These are phyloP conservation scores for Alfaro cultratus DNA, from an alignment of 2,797 vertebrate genomes.

Conservation along the genomic window DNA sequence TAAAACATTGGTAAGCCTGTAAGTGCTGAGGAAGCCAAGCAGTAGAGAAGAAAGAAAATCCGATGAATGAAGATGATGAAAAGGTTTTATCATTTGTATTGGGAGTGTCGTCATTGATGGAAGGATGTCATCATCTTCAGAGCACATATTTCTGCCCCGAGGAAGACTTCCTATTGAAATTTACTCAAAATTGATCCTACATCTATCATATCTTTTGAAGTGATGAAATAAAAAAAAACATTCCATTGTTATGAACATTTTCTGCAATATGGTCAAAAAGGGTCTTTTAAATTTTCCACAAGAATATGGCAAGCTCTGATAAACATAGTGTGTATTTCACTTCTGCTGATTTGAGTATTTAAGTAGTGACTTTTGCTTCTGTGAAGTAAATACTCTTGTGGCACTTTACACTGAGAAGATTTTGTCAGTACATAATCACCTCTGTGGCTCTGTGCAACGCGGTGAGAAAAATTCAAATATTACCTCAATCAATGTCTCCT, in stretches of 20 bases:
- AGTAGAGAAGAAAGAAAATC: conserved; percentile 28
- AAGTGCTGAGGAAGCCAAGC: conserved; percentile 35
- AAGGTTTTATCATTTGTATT: conserved; percentile 59
- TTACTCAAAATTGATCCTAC: conserved; percentile 23
- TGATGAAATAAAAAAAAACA: conserved; percentile 17
- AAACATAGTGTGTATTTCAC: background rate
- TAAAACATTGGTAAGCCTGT: conserved; percentile 24
- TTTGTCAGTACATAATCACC: conserved; percentile 38
- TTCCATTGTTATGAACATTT: conserved; percentile 12
- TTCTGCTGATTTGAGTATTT: conserved; percentile 12
- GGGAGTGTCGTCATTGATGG: conserved; percentile 47
- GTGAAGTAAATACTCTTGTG: conserved; percentile 34
- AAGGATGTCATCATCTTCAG: conserved; percentile 61
- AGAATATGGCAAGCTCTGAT: conserved; percentile 4
- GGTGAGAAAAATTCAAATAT: conserved; percentile 27
- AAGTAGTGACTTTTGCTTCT: conserved; percentile 8
- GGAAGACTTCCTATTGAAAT: conserved; percentile 40
- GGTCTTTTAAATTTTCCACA: background rate
- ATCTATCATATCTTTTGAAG: conserved; percentile 24
- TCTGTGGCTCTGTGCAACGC: conserved; percentile 28
- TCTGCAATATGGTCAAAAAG: conserved; percentile 6
- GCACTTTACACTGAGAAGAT: conserved; percentile 12
- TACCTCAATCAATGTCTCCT: conserved; percentile 35
- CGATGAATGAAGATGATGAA: conserved; percentile 56
- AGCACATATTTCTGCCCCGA: conserved; percentile 36